These are phyloP conservation scores for Steinernema khuongi DNA, from an alignment of 1,140 invertebrate genomes.

Conservation along the genomic window DNA sequence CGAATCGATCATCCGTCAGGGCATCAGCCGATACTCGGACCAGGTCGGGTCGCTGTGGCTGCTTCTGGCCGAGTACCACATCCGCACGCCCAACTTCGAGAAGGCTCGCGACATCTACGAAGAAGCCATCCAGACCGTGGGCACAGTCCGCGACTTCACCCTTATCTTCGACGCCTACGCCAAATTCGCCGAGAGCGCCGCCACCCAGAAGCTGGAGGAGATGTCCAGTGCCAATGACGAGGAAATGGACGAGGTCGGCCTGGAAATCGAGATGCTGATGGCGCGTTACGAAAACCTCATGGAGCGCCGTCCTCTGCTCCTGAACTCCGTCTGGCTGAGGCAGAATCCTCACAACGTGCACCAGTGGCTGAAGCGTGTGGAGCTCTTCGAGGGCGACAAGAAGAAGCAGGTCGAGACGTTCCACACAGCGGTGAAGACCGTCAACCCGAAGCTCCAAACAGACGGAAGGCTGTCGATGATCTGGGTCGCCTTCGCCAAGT, in stretches of 20 bases:
- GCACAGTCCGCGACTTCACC: conserved; percentile 90
- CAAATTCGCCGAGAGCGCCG: conserved; percentile 91
- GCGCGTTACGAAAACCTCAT: conserved; percentile 90
- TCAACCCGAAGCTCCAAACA: conserved; percentile 88
- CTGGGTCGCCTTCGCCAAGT: conserved; percentile 96
- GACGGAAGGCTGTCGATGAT: conserved; percentile 81
- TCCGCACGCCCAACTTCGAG: conserved; percentile 90
- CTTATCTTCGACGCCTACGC: conserved; percentile 97
- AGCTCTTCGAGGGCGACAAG: conserved; percentile 63
- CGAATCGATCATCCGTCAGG: conserved; percentile 94
- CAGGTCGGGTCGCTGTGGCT: conserved; percentile 98
- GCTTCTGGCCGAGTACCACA: conserved; percentile 94
- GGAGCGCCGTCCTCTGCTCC: conserved; percentile 80
- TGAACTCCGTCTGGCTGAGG: conserved; percentile 84
- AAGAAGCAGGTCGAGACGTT: conserved; percentile 76
- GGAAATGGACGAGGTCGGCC: conserved; percentile 70
- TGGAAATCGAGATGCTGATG: conserved; percentile 71
- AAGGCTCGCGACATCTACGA: conserved; percentile 96
- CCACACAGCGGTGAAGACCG: conserved; percentile 94
- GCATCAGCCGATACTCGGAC: conserved; percentile 88
- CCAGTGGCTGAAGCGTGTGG: conserved; percentile 95
- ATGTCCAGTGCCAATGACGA: conserved; percentile 64
- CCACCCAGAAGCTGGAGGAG: conserved; percentile 85
- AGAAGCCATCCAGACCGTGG: conserved; percentile 93
- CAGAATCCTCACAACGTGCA: conserved; percentile 99